Conservation (phyloP, 1,140 invertebrate species). For the Stegodyphus mimosarum region DNA sequence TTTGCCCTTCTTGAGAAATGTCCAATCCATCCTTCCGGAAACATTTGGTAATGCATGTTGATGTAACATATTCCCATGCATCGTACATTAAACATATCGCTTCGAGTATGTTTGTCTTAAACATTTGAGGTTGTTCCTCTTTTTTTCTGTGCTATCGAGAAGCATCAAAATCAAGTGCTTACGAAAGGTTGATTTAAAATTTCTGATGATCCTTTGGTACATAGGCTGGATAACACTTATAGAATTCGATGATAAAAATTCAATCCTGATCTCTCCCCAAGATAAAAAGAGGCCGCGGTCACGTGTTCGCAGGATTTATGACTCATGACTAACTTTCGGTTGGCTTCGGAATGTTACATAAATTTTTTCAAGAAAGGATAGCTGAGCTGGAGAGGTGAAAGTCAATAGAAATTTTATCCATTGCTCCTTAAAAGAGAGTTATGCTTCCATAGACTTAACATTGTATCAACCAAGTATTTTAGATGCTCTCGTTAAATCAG, state of each 20-base stretch:
- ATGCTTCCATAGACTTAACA: no score
- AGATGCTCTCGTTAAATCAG: not conserved
- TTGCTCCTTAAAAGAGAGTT: no score
- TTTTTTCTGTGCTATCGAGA: not conserved
- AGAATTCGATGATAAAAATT: not conserved
- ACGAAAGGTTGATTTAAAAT: not conserved
- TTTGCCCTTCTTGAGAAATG: not conserved
- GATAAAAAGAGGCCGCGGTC: no score
- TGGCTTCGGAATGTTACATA: not conserved
- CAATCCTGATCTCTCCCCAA: no score
- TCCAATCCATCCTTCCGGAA: not conserved
- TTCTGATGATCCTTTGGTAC: not conserved
- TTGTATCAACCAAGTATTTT: not conserved
- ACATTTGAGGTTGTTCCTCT: not conserved
- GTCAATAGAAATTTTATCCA: not conserved
- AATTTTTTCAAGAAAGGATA: not conserved
- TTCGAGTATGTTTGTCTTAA: not conserved
- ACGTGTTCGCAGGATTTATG: no score
- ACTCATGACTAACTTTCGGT: no score
- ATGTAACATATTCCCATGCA: not conserved
- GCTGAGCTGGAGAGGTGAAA: not conserved
- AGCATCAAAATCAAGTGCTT: not conserved
- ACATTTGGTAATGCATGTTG: not conserved
- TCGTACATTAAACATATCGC: not conserved
- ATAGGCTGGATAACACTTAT: not conserved